phyloP scores from a whole-genome alignment of 2,113 vertebrate genomes.

The Phainopepla nitens region DNA sequence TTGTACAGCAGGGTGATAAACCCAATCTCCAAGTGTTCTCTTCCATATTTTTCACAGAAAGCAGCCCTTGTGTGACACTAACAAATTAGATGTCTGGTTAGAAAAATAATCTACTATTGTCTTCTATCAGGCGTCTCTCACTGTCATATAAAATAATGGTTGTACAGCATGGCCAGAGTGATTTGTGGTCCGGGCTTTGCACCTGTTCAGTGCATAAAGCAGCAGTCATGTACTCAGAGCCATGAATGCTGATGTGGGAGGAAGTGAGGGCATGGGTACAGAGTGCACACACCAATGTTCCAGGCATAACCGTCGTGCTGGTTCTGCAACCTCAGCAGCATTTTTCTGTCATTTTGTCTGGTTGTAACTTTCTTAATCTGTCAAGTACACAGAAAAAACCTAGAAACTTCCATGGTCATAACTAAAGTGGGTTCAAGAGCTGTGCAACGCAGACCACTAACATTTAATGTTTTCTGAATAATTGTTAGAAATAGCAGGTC shows the following conservation, averaged over 20 bases:
- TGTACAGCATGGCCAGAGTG: neutral
- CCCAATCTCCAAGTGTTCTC: neutral
- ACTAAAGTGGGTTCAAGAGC: neutral
- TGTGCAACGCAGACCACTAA: neutral
- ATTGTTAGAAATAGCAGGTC: neutral
- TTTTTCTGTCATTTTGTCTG: neutral
- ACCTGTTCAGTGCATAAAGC: neutral
- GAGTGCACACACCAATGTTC: neutral
- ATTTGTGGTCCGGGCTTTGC: neutral
- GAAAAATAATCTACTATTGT: neutral
- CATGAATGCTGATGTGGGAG: neutral
- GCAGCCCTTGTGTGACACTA: neutral
- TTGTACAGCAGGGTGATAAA: neutral
- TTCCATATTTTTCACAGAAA: conserved; percentile 1
- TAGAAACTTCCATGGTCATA: neutral
- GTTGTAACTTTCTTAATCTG: neutral
- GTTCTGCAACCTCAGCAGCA: neutral
- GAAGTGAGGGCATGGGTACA: neutral
- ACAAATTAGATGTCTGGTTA: conserved; percentile 18
- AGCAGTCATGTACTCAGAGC: neutral
- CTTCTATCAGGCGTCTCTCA: neutral
- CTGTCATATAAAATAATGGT: neutral
- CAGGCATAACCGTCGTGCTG: neutral
- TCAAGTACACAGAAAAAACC: neutral
- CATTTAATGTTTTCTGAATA: neutral